Base-by-base conservation (phyloP, 2,113 vertebrate genomes). In the Merops nubicus region DNA sequence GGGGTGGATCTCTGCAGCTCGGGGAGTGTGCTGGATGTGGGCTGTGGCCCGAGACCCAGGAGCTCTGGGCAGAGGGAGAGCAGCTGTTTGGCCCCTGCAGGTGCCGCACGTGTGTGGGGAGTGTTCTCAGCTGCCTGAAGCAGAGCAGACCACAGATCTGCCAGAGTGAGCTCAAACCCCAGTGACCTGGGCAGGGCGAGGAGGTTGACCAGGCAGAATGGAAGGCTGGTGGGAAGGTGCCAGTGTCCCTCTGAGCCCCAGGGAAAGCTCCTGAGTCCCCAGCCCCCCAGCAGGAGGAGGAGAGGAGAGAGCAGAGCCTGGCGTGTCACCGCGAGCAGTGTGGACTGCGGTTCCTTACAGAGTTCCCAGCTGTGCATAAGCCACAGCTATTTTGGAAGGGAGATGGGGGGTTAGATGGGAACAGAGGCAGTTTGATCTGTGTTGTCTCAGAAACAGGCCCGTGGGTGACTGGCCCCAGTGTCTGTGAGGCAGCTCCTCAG, bases 271-370 rank as follows among this genome's bases (percentile, higher is more conserved):
- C 34, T 3, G 1, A 8, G 42, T n/a, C 25, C 34, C 28, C 56
- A 8, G n/a, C 34, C 13, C 62, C 45, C 15, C 1, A 2, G 0
- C 11, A 5, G 0, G 0, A 62, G 25, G 51, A 19, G 57, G 65
- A 40, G 8, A 38, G 40, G 38, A 11, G 40, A 6, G 28, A 75
- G 62, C 89, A 48, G 74, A 42, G 7, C 40, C 17, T 67, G 6
- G 34, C 3, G 1, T 25, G 48, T 63, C 60, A 2, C 51, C 29
- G 13, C 9, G 5, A 31, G 77, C 93, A 50, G 2, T 0, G 0
- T 9, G 25, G 31, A 1, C 63, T 54, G 43, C 42, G 9, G 15
- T n/a, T 70, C 62, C 31, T 18, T n/a, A 10, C 67, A 13, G 22
- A 9, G 21, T 1, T 63, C 38, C 34, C 29, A 15, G 34, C 40